A percentile compares a stretch with the other conserved stretches of the same genome.
Conservation (phyloP, 2,888 invertebrate genomes). For the Muschampia staudingeri region DNA sequence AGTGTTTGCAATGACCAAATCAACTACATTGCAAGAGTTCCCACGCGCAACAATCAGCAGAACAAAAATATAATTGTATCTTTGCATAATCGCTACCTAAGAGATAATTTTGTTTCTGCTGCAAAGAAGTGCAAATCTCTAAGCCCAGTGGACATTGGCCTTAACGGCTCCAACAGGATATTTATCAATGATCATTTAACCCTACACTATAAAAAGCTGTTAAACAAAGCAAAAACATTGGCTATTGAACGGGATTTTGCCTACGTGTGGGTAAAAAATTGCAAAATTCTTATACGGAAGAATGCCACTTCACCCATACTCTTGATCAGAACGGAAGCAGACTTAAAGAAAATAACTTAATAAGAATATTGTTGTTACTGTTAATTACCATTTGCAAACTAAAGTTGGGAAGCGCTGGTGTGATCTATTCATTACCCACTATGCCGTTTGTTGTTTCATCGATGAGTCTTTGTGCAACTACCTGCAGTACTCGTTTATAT, state of each 20-base stretch:
- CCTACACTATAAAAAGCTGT: background rate
- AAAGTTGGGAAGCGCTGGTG: background rate
- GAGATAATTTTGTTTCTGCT: conserved; percentile 34
- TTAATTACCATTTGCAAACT: too few relatives aligned
- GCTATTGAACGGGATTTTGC: conserved; percentile 22
- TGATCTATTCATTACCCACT: background rate
- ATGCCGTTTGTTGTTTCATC: background rate
- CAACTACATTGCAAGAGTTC: conserved; percentile 6
- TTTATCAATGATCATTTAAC: conserved; percentile 35
- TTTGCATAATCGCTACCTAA: conserved; percentile 22
- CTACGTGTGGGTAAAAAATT: conserved; percentile 31
- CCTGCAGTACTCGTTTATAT: background rate
- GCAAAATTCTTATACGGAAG: conserved; percentile 34
- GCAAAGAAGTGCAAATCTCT: conserved; percentile 16
- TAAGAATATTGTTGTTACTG: background rate
- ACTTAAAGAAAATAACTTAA: conserved; percentile 32
- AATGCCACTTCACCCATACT: conserved; percentile 18
- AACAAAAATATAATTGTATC: conserved; percentile 36
- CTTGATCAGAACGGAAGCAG: conserved; percentile 4
- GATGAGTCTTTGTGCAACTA: background rate
- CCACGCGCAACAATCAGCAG: background rate
- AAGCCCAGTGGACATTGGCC: conserved; percentile 26
- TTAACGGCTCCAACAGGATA: background rate
- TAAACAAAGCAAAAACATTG: conserved; percentile 13
- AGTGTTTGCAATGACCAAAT: background rate